Base-by-base conservation (phyloP, 2,113 vertebrate species). In the Malaclemys terrapin region DNA sequence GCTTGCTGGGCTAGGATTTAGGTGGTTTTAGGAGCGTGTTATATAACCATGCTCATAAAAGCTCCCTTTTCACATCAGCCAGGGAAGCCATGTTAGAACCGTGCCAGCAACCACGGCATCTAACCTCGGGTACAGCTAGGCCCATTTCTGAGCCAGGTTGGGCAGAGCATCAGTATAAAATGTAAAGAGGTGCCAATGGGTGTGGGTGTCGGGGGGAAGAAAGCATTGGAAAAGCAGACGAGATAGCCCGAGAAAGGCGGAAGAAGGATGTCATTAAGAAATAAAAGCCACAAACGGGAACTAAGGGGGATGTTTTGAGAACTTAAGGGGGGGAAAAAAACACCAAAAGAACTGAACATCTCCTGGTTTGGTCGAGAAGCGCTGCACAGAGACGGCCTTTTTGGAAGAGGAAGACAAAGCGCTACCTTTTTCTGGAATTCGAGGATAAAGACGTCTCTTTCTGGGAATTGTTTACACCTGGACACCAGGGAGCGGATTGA, bases 391-490 rank as follows among this genome's bases (percentile, higher is more conserved):
- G 95, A 45, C 90, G 54, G 93, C 93, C 90, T 97, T 96, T 45
- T 38, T 95, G 95, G 93, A 89, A 27, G 35, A 76, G 91, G 38
- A 97, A 95, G 94, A 97, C 95, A 96, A 96, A 97, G 90, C 56
- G 0, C 89, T 94, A 90, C 91, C 92, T 97, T 90, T 90, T 96
- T 94, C 96, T 96, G 96, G 96, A 94, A 96, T 88, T 85, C 85
- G 84, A 80, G 96, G 95, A 95, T 1, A 95, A 95, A 97, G 96
- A 94, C 75, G 27, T 29, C 95, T 94, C 96, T 97, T 97, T 97
- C 95, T 85, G 97, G 96, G 97, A 96, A 97, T 97, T 98, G 96
- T 97, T 98, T 97, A 97, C 97, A 97, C 95, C 97, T 95, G 93
- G 96, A 96, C 95, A 95, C 94, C 94, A 53, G 94, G 96, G 96